A percentile compares a stretch with the other conserved stretches of the same genome.
Conservation (phyloP, 2,888 invertebrate genomes). For the Rhabditoides inermis region DNA sequence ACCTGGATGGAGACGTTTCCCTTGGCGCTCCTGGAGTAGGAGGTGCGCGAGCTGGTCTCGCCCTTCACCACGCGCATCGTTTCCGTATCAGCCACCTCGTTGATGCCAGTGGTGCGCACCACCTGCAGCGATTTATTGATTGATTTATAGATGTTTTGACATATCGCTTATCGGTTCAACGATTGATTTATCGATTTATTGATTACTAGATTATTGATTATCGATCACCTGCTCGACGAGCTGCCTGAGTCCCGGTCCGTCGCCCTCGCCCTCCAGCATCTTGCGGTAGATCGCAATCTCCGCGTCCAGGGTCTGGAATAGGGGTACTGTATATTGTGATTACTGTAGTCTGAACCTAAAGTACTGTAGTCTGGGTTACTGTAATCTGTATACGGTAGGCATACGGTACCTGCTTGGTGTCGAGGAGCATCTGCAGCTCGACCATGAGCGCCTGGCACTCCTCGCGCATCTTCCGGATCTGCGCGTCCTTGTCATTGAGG, state of each 20-base stretch:
- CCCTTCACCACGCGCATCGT: conserved; percentile 51
- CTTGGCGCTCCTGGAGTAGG: conserved; percentile 57
- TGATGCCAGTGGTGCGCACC: conserved; percentile 40
- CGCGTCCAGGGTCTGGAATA: conserved; percentile 56
- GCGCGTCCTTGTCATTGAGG: conserved; percentile 50
- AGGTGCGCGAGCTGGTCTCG: conserved; percentile 57
- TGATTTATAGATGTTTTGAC: too few species aligned
- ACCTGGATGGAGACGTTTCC: conserved; percentile 55
- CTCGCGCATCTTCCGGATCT: conserved; percentile 52
- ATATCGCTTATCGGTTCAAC: too few species aligned
- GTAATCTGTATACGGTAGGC: too few species aligned
- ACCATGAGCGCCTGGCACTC: conserved; percentile 55
- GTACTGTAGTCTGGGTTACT: too few species aligned
- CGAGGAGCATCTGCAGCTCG: conserved; percentile 54
- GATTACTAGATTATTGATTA: conserved; percentile 14
- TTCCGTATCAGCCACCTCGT: conserved; percentile 41
- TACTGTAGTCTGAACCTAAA: too few species aligned
- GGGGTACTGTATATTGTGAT: too few species aligned
- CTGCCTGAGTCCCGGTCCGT: conserved; percentile 48
- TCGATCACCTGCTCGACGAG: conserved; percentile 48
- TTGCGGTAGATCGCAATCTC: conserved; percentile 59
- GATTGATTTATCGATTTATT: too few species aligned
- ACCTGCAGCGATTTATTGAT: too few species aligned
- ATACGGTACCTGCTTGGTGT: conserved; percentile 56
- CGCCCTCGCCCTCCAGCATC: conserved; percentile 58